Percentiles rank a stretch among this genome's conserved stretches.
phyloP scores from a whole-genome alignment of 2,888 invertebrate species.

The Fabriciana adippe region DNA sequence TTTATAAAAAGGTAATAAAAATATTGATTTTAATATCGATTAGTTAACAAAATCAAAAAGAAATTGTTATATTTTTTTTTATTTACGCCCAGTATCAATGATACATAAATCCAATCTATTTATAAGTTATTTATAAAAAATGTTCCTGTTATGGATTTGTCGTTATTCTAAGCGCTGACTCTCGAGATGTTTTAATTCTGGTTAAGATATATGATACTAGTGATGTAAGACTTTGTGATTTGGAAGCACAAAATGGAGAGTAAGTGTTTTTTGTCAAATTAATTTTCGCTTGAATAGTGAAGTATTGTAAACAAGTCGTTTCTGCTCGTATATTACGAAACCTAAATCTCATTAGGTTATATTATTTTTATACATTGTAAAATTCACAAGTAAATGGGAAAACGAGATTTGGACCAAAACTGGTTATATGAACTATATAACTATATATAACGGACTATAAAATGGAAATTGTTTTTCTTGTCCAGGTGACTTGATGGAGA shows the following conservation, averaged over 20 bases:
- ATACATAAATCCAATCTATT: background rate
- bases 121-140: conserved; percentile 42
- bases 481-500: too few relatives aligned
- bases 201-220: conserved; percentile 19
- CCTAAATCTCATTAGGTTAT: background rate
- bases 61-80: too few relatives aligned
- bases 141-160: conserved; percentile 76
- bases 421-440: conserved; percentile 7
- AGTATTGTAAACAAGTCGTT: background rate
- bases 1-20: conserved; percentile 1
- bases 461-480: background rate
- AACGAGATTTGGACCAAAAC: conserved; percentile 10
- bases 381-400: background rate
- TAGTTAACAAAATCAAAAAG: background rate
- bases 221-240: conserved; percentile 45
- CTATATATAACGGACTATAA: conserved; percentile 3
- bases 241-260: conserved; percentile 67
- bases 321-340: too few relatives aligned
- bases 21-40: background rate
- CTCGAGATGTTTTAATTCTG: conserved; percentile 41
- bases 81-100: too few relatives aligned
- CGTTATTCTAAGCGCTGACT: conserved; percentile 50
- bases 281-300: background rate
- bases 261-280: conserved; percentile 26
- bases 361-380: conserved; percentile 1